Evolutionary conservation across 2,888 invertebrate genomes (phyloP), one percentile per base, ranked within the genome.

Genomic region (Entomobrya multifasciata): DNA sequence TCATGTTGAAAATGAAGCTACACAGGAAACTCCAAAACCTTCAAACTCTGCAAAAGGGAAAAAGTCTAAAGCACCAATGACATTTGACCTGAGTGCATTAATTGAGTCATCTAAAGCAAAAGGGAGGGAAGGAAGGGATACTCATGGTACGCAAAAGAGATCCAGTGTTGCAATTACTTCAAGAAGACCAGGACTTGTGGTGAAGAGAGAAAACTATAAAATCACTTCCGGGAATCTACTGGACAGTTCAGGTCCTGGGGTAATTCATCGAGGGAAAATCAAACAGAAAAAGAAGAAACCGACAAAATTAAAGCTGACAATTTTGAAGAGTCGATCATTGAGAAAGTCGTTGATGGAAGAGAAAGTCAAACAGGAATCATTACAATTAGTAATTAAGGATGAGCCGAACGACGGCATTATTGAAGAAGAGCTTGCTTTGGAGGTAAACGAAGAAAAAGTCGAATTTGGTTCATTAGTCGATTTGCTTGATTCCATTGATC

Each of bases 221-320:
- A 36, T 85, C 3, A 90, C 91, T 25, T 20, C 85, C 8, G 91
- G 91, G 79, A 91, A 91, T 84, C 76, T 80, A 5, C 44, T 91
- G 17, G 91, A 91, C 55, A 88, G 90, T 11, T 90, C 91, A 10
- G 91, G 90, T 10, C 88, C 89, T 20, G 82, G 72, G 2, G 41
- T 89, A 10, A 91, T 90, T 41, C 82, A 88, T 47, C 90, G 93
- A 81, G 94, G 94, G 0, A 94, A 94, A 91, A 93, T 93, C 81
- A 90, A 93, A 52, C 93, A 93, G 88, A 90, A 90, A 27, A 90
- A 91, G 30, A 93, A 93, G 89, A 93, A 93, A 89, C 93, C 93
- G 6, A 93, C 93, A 72, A 92, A 92, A 8, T 89, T 94, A 77
- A 93, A 93, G 90, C 93, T 93, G 91, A 92, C 92, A 8, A 91